Conservation (phyloP, 2,888 invertebrate species). For the Dyspetes luteomarginatus region DNA sequence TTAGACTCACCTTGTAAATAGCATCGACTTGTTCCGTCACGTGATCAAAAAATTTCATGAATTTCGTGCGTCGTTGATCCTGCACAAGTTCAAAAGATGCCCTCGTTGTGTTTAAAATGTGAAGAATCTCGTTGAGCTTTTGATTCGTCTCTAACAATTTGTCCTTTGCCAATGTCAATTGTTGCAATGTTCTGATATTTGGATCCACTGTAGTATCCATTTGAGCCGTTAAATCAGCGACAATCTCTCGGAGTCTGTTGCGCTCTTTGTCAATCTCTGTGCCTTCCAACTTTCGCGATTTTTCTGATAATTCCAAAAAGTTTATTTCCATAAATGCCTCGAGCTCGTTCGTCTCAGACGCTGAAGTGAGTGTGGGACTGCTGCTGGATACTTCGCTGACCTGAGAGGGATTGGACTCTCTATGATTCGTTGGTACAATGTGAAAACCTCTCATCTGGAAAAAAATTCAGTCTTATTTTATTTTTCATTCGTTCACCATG, state of each 20-base stretch:
- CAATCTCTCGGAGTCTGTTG: conserved; percentile 90
- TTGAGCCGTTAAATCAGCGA: conserved; percentile 90
- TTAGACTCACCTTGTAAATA: conserved; percentile 92
- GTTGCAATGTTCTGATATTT: conserved; percentile 89
- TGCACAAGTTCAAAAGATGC: conserved; percentile 94
- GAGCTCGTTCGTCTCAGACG: conserved; percentile 3
- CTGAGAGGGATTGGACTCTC: not conserved
- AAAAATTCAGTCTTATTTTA: not conserved
- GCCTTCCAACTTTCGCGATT: conserved; percentile 91
- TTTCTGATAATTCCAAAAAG: conserved; percentile 89
- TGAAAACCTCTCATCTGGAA: conserved; percentile 28
- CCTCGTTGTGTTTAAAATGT: conserved; percentile 88
- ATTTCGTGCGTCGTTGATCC: conserved; percentile 93
- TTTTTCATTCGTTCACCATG: not conserved
- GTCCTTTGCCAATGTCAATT: not conserved
- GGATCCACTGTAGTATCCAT: conserved; percentile 96
- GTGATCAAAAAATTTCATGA: conserved; percentile 96
- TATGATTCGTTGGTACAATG: conserved; percentile 1
- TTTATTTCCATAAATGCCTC: conserved; percentile 85
- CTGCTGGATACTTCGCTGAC: not conserved
- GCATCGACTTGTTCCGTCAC: conserved; percentile 96
- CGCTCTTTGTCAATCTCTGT: conserved; percentile 93
- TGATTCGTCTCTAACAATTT: conserved; percentile 10
- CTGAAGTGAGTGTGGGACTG: not conserved
- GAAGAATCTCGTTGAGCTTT: conserved; percentile 84